These are phyloP conservation scores for Potamilus streckersoni DNA, from an alignment of 1,140 invertebrate species.

Conservation along the genomic window DNA sequence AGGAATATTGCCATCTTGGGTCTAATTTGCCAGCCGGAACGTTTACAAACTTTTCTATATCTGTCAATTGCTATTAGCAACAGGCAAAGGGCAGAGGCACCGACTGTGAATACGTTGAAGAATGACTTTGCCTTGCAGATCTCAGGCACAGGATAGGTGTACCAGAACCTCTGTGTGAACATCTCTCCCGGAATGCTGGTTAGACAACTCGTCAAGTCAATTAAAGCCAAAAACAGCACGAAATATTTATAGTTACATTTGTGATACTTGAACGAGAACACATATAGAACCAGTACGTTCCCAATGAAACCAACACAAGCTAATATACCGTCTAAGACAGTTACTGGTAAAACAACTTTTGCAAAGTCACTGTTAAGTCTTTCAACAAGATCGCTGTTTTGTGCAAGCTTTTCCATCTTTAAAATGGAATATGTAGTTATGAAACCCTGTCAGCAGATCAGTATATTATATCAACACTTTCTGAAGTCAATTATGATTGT, in stretches of 20 bases:
- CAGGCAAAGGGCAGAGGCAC: constrained; percentile 34
- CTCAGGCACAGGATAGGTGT: constrained; percentile 33
- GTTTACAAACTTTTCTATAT: constrained; percentile 40
- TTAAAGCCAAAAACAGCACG: constrained; percentile 36
- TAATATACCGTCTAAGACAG: constrained; percentile 25
- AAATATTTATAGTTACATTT: too few species aligned
- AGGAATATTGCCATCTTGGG: neutral
- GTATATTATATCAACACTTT: too few species aligned
- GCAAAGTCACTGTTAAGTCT: constrained; percentile 31
- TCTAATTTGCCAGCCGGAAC: constrained; percentile 34
- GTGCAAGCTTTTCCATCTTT: too few species aligned
- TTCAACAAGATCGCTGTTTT: constrained; percentile 19
- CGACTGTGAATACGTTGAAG: constrained; percentile 39
- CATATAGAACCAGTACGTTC: constrained; percentile 40
- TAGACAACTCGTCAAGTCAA: constrained; percentile 40
- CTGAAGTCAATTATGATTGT: too few species aligned
- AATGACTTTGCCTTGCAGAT: constrained; percentile 38
- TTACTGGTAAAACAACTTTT: constrained; percentile 27
- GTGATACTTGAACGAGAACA: constrained; percentile 39
- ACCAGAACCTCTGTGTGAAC: constrained; percentile 39
- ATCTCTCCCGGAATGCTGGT: constrained; percentile 46
- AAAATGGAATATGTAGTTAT: too few species aligned
- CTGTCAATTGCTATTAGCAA: constrained; percentile 40
- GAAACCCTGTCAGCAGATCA: too few species aligned
- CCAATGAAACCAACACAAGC: constrained; percentile 38